Base-by-base conservation (phyloP, 2,888 invertebrate genomes). In the Ctenicera cuprea region DNA sequence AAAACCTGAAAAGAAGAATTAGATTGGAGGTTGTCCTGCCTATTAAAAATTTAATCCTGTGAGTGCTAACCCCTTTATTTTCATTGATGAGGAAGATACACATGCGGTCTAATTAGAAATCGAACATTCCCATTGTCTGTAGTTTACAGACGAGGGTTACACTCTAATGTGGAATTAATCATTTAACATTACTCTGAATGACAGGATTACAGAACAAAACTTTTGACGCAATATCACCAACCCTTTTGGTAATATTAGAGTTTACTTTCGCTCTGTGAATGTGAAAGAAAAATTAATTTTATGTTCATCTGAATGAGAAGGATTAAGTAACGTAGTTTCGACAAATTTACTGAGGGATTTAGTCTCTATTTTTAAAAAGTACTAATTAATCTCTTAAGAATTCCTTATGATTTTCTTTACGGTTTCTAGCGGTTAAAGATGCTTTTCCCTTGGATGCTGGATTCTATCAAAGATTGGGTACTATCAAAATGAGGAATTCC, bases 101-200 rank as follows among this genome's bases (percentile, higher is more conserved):
- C 50, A 50, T 12, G 14, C n/a, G 50, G 45, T 45, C 22, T 50
- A 50, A 50, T 50, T 50, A 50, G 12, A 50, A 50, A 50, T 50
- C 50, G 50, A 50, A 50, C 20, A 50, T 50, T 50, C 50, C 18
- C 22, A 22, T 50, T 50, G 50, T 50, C 22, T 50, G 20, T 20
- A 50, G 20, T 50, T 50, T 22, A 20, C 12, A 22, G 50, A 50
- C 50, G 22, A 50, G 50, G 50, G 50, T 50, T n/a, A 12, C 12
- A 45, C 18, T 18, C 8, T 45, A 45, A 45, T 45, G 45, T 18
- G 45, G 45, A 16, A 45, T 45, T 14, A 50, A 50, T 50, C 18
- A 50, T 50, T 50, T 50, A 45, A 45, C 16, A 18, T 45, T 45
- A 45, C 45, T 18, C 45, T 16, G 45, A 45, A 18, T 45, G 45